Evolutionary conservation across 2,113 vertebrate species (phyloP), one percentile per base, ranked within the genome.

Genomic region (Pangasianodon hypophthalmus): DNA sequence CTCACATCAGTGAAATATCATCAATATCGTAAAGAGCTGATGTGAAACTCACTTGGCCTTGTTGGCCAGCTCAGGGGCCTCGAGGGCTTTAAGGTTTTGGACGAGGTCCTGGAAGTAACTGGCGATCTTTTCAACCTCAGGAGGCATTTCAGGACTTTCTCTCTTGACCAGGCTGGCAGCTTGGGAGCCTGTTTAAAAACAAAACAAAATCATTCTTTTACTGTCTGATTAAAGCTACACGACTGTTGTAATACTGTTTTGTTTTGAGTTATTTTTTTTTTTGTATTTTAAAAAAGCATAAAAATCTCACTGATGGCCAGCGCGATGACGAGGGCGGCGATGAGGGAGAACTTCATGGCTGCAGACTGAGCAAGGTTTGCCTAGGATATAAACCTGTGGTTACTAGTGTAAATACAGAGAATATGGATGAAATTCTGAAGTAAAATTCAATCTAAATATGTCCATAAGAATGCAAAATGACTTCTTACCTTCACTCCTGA

Each of bases 321-420:
- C 26, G 92, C 81, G 24, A 93, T 77, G 18, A 93, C 44, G 80
- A 95, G 79, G 83, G 92, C 29, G 26, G 91, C 82, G 10, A 93
- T 58, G 0, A 94, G 71, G 84, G 93, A 90, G 91, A 93, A 86
- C 64, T 93, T 95, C 95, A 96, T 96, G 93, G 52, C 90, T 93
- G 91, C 91, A 67, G 71, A 90, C 88, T 81, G 89, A 88, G 80
- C 2, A 26, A 91, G 64, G 86, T 5, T 80, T 85, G 84, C 92
- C 94, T 4, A n/a, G 60, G 32, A 14, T 7, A 46, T 0, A 73
- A 41, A 82, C 29, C 50, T 37, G 7, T 54, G 48, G 29, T 82
- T 56, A 77, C 41, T 77, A 0, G 44, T 11, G 73, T 21, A 87
- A 18, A 90, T 77, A 82, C 11, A 89, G 24, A n/a, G 48, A 16